Evolutionary conservation across 2,888 invertebrate species (phyloP).

Genomic region (Luffia ferchaultella): DNA sequence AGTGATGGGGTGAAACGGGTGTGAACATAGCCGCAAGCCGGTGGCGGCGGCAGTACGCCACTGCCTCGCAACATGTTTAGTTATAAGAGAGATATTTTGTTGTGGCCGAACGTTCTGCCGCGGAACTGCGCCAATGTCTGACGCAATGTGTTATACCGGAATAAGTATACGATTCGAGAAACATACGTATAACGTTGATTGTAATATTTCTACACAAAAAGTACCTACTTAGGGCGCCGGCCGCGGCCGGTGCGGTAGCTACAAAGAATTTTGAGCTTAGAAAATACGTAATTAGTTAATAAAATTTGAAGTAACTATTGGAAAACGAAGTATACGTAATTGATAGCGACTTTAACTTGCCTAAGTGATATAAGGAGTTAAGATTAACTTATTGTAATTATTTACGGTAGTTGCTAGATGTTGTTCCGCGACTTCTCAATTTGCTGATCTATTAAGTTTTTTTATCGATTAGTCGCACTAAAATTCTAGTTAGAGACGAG

Average conservation of each 20-base stretch:
- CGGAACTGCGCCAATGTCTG: slow-evolving; percentile 41
- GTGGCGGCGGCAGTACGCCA: neutral
- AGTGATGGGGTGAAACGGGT: slow-evolving; percentile 62
- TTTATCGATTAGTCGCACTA: neutral
- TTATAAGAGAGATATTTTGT: neutral
- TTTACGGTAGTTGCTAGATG: slow-evolving; percentile 59
- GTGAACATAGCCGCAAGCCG: slow-evolving; percentile 22
- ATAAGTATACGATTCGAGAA: slow-evolving; percentile 62
- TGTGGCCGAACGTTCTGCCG: too few relatives aligned
- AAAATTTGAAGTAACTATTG: slow-evolving; percentile 43
- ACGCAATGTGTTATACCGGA: slow-evolving; percentile 52
- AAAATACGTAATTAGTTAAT: slow-evolving; percentile 45
- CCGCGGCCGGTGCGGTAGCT: neutral
- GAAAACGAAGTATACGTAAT: slow-evolving; percentile 64
- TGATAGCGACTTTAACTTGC: slow-evolving; percentile 61
- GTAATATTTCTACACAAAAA: slow-evolving; percentile 65
- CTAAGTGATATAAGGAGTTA: slow-evolving; percentile 64
- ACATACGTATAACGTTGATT: slow-evolving; percentile 64
- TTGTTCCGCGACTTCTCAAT: slow-evolving; percentile 19
- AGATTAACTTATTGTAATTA: slow-evolving; percentile 57
- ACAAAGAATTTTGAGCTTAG: slow-evolving; percentile 44
- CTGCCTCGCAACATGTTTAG: neutral
- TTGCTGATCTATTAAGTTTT: neutral
- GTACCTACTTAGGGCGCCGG: neutral
- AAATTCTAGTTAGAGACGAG: slow-evolving; percentile 16